Evolutionary conservation across 1,140 invertebrate genomes (phyloP), one percentile per base, ranked within the genome.

Genomic region (Rhysida immarginata): DNA sequence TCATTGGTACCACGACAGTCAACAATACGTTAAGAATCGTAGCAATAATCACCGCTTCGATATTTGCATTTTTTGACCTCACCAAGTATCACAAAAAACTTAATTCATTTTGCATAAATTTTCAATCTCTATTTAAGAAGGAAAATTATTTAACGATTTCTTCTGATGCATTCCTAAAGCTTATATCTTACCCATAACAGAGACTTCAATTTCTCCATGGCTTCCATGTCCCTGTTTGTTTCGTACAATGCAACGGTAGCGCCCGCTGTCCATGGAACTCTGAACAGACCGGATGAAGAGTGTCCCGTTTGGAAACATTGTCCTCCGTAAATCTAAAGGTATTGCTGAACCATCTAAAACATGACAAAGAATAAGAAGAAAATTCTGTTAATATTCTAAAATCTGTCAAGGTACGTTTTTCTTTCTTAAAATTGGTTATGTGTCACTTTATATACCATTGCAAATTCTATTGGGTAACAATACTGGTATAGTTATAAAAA

Each of bases 231-330:
- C 35, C n/a, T n/a, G 11, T 13, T 11, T 13, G n/a, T n/a, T n/a
- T 11, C 35, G 35, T 13, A 41, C 75, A 1, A 61, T 67, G 59
- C 77, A 78, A 0, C 64, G 67, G 59, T 79, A 79, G 26, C 59
- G 58, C 1, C 78, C 78, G 24, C 69, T 65, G 60, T 77, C 76
- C n/a, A n/a, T n/a, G 23, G 58, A 56, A 24, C 68, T 64, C 63
- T 79, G 82, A 11, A 78, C 71, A 55, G 71, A 70, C 20, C 68
- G 60, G 29, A 77, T 70, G 2, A 68, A 79, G 56, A 95, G 70
- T 0, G 86, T 89, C 20, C 90, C 90, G 67, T 94, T 71, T 5
- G 64, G 65, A 53, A 69, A 69, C 1, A 77, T 67, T 11, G 62
- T 61, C 21, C 74, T 68, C 16, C 71, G 60, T 16, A 71, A 65